These are phyloP conservation scores for Biston stratarius DNA, from an alignment of 2,888 invertebrate genomes.

Conservation along the genomic window DNA sequence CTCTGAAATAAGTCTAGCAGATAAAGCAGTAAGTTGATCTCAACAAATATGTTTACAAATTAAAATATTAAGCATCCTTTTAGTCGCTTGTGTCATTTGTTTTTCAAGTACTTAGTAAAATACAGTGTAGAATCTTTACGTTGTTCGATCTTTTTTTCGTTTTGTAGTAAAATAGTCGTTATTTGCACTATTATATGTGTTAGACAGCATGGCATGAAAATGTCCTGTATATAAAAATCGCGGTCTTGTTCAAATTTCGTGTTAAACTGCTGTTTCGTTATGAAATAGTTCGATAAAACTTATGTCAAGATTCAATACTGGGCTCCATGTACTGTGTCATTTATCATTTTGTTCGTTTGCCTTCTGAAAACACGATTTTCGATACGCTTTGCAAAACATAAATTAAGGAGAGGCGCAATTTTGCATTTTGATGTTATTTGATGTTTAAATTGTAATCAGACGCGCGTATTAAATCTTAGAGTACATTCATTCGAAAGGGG, in stretches of 20 bases:
- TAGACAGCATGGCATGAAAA: background rate
- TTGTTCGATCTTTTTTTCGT: background rate
- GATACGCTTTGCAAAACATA: conserved; percentile 50
- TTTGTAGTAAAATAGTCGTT: background rate
- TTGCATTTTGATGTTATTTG: conserved; percentile 45
- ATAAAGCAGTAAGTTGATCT: conserved; percentile 71
- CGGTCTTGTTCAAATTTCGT: background rate
- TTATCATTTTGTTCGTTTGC: conserved; percentile 45
- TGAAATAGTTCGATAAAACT: background rate
- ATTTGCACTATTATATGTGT: background rate
- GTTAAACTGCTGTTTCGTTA: background rate
- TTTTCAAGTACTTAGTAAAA: background rate
- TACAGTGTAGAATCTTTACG: conserved; percentile 9
- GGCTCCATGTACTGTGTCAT: conserved; percentile 48
- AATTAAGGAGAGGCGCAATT: conserved; percentile 36
- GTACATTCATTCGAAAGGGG: no score
- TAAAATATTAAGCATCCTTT: conserved; percentile 29
- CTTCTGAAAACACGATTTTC: conserved; percentile 56
- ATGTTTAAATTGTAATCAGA: conserved; percentile 28
- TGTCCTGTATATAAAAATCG: background rate
- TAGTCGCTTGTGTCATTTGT: conserved; percentile 35
- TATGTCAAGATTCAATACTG: conserved; percentile 19
- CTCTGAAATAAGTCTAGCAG: conserved; percentile 64
- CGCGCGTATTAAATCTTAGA: background rate
- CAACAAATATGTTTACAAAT: conserved; percentile 16